These are phyloP conservation scores for Sarcophaga carnaria DNA, from an alignment of 2,888 invertebrate species.

Conservation along the genomic window DNA sequence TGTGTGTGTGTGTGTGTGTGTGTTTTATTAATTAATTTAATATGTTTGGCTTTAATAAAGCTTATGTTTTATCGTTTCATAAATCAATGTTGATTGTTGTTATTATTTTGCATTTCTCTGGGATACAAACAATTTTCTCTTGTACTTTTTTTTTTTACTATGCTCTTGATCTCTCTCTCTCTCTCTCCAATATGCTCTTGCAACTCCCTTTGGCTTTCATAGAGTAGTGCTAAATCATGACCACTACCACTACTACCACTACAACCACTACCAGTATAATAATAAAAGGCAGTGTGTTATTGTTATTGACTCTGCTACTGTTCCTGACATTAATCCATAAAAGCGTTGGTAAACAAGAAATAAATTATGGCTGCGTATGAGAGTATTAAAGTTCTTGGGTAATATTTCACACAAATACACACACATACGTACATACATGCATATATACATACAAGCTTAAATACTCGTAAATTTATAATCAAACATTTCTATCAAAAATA, in stretches of 20 bases:
- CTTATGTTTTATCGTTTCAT: slow-evolving; percentile 45
- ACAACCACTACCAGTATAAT: background rate
- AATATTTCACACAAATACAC: slow-evolving; percentile 29
- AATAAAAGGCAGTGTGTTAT: background rate
- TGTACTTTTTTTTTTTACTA: no score
- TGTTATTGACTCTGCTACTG: background rate
- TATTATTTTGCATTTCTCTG: slow-evolving; percentile 10
- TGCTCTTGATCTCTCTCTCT: background rate
- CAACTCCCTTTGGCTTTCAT: background rate
- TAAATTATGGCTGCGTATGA: slow-evolving; percentile 45
- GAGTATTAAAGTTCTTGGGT: slow-evolving; percentile 37
- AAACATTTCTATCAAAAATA: slow-evolving; percentile 8
- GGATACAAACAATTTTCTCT: background rate
- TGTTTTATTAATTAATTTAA: slow-evolving; percentile 57
- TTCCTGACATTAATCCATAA: slow-evolving; percentile 26
- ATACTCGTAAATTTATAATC: slow-evolving; percentile 16
- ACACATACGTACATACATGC: background rate
- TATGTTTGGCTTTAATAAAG: slow-evolving; percentile 57
- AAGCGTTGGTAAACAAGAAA: slow-evolving; percentile 37
- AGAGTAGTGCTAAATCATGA: background rate
- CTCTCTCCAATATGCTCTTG: background rate
- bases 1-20: background rate
- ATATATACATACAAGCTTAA: background rate
- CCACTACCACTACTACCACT: background rate
- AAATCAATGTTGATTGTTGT: slow-evolving; percentile 50